Evolutionary conservation across 2,888 invertebrate species (phyloP).

Genomic region (Polia nebulosa): DNA sequence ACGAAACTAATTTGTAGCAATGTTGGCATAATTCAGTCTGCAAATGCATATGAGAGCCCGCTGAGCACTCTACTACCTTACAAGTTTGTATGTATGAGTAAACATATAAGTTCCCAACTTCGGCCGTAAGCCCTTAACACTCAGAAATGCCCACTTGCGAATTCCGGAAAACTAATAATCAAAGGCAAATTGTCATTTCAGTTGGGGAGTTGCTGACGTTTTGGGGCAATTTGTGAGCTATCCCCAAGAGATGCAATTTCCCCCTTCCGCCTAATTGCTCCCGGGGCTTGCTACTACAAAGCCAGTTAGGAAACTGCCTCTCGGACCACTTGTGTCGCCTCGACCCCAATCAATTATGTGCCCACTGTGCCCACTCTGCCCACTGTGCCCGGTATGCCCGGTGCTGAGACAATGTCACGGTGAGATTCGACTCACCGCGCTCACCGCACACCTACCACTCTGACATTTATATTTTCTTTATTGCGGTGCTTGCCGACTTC

Average conservation of each 20-base stretch:
- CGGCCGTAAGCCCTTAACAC: slow-evolving; percentile 32
- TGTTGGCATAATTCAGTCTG: slow-evolving; percentile 33
- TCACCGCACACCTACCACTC: slow-evolving; percentile 15
- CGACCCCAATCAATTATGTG: slow-evolving; percentile 77
- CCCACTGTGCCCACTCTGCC: slow-evolving; percentile 56
- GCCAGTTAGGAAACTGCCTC: slow-evolving; percentile 77
- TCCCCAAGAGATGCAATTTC: slow-evolving; percentile 88
- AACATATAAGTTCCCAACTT: slow-evolving; percentile 45
- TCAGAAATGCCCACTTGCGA: slow-evolving; percentile 48
- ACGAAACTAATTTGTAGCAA: slow-evolving; percentile 41
- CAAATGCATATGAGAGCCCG: slow-evolving; percentile 41
- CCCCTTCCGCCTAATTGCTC: slow-evolving; percentile 85
- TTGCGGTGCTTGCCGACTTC: slow-evolving; percentile 10
- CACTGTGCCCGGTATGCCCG: slow-evolving; percentile 59
- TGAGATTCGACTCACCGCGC: slow-evolving; percentile 17
- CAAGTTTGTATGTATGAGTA: slow-evolving; percentile 25
- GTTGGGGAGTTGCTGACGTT: slow-evolving; percentile 79
- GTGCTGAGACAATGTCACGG: slow-evolving; percentile 51
- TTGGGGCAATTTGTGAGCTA: slow-evolving; percentile 85
- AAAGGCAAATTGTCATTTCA: slow-evolving; percentile 82
- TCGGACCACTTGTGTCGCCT: slow-evolving; percentile 72
- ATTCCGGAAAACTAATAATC: slow-evolving; percentile 69
- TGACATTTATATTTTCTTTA: slow-evolving; percentile 27
- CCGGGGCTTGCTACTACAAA: slow-evolving; percentile 74
- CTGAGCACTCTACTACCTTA: slow-evolving; percentile 34